These are phyloP conservation scores for Lycodopsis pacificus DNA, from an alignment of 2,797 vertebrate genomes.

Conservation along the genomic window DNA sequence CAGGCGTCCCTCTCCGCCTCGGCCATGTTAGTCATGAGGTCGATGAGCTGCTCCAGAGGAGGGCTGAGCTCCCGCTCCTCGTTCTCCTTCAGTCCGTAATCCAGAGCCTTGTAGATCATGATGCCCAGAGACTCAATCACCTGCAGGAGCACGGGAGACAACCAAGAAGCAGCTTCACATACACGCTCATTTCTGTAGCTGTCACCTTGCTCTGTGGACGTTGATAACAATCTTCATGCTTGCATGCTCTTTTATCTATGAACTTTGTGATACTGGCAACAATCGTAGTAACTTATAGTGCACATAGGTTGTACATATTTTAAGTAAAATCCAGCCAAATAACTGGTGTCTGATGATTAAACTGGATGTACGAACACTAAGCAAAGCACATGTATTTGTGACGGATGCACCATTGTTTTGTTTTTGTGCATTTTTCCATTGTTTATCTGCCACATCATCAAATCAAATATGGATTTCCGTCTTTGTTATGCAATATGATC, in stretches of 20 bases:
- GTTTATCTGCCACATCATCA: constrained; percentile 20
- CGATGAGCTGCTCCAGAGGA: constrained; percentile 95
- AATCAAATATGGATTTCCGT: constrained; percentile 48
- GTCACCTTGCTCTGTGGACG: neutral
- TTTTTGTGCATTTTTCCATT: neutral
- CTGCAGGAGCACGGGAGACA: constrained; percentile 68
- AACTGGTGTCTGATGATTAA: neutral
- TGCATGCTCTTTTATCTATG: neutral
- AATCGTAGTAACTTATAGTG: neutral
- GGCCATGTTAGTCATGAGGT: constrained; percentile 93
- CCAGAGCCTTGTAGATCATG: constrained; percentile 98
- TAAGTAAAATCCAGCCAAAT: neutral
- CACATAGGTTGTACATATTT: neutral
- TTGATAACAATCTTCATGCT: neutral
- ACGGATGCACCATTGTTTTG: neutral
- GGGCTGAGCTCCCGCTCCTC: constrained; percentile 97
- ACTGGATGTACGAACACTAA: neutral
- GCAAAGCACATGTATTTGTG: neutral
- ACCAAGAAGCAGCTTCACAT: constrained; percentile 4
- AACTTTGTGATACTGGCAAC: neutral
- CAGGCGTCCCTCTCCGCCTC: constrained; percentile 86
- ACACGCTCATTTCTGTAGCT: neutral
- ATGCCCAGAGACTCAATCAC: constrained; percentile 96
- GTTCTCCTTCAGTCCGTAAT: constrained; percentile 97
- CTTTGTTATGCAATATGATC: constrained; percentile 54